Conservation (phyloP, 2,113 vertebrate genomes). For the Misgurnus mizolepis region DNA sequence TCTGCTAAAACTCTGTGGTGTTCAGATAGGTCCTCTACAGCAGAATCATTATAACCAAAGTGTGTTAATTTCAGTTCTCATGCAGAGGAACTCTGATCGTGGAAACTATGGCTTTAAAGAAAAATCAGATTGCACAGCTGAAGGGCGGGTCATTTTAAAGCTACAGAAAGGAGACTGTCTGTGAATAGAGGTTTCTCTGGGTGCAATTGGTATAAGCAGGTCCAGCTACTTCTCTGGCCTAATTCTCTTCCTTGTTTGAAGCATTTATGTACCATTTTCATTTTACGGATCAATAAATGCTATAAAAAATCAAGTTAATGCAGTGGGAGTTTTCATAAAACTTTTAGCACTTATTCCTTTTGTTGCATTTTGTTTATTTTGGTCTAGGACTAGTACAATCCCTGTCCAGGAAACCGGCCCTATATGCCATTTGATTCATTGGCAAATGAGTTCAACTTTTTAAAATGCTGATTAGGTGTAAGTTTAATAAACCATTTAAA, state of each 20-base stretch:
- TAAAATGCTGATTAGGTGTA: too few species aligned
- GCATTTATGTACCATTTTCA: not conserved
- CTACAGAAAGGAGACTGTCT: slow-evolving; percentile 42
- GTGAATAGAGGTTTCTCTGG: slow-evolving; percentile 19
- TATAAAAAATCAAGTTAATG: too few species aligned
- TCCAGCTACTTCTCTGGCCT: slow-evolving; percentile 54
- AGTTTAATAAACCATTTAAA: too few species aligned
- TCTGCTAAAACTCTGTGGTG: not conserved
- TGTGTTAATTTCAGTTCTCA: slow-evolving; percentile 59
- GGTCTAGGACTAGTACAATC: too few species aligned
- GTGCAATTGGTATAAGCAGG: slow-evolving; percentile 29
- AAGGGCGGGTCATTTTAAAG: slow-evolving; percentile 33
- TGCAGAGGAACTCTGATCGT: not conserved
- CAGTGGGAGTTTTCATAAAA: too few species aligned
- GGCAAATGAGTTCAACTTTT: too few species aligned
- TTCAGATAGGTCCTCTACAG: too few species aligned
- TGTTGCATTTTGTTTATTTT: too few species aligned
- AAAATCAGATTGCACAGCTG: slow-evolving; percentile 7
- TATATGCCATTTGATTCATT: too few species aligned
- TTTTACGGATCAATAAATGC: too few species aligned
- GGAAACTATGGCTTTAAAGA: slow-evolving; percentile 35
- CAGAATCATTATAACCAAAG: not conserved
- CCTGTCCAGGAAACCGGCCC: too few species aligned
- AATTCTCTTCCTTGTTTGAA: slow-evolving; percentile 41
- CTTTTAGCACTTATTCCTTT: too few species aligned